Base-by-base conservation (phyloP, 2,888 invertebrate species). In the Limnephilus rhombicus region DNA sequence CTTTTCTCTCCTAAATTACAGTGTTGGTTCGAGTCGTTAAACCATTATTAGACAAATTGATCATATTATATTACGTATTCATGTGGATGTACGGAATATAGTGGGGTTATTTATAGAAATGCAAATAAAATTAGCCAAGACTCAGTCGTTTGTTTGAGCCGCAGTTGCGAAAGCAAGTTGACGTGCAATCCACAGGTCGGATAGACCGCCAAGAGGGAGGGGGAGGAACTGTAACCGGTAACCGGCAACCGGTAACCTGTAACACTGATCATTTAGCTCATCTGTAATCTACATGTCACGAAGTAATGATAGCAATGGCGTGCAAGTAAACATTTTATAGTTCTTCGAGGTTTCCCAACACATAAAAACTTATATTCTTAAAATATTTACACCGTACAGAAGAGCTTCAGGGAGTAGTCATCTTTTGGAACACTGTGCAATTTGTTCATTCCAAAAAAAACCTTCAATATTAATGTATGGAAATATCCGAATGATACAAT, bases 111-210 rank as follows among this genome's bases (percentile, higher is more conserved):
- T 83, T 83, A 83, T 83, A 37, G 37, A 83, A 83, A 83, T 83
- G 83, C 83, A 83, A 83, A 83, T 83, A 83, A 83, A 83, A 41
- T 83, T 83, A 83, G 83, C 83, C 37, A 83, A 83, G 37, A 83
- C 37, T 24, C 83, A 24, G 24, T 68, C 68, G 68, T 68, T 68
- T 68, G 24, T 68, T 68, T 68, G 68, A 83, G 82, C 82, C 82
- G 34, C 34, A 24, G 68, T 83, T 83, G 34, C 83, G 37, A 34
- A 24, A 34, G 83, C 18, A 24, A 13, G 68, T 24, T 68, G 83
- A 15, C 34, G 83, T 34, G 37, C 37, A 83, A 83, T 31, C 83
- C 37, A 34, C 83, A 34, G 83, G 83, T 83, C 37, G 34, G 37
- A 24, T 37, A 5, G 1, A 1, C 13, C 18, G 83, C 37, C 18